Conservation (phyloP, 64 coral and sea anemone genomes). For the Montipora cactus region DNA sequence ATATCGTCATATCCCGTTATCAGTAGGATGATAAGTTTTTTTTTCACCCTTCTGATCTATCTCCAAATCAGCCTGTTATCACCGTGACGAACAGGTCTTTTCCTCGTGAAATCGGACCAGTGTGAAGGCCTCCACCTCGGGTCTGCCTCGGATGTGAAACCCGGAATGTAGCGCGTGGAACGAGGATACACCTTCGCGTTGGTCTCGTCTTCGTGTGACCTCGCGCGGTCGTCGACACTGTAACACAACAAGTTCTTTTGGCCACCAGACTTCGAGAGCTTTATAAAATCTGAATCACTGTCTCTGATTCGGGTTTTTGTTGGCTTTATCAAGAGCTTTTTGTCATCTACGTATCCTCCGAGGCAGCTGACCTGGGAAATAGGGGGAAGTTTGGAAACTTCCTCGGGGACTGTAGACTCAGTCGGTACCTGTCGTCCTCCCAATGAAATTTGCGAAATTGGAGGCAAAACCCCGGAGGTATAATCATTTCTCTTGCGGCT, state of each 20-base stretch:
- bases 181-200: not conserved
- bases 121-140: slow-evolving; percentile 39
- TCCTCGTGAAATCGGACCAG: slow-evolving; percentile 31
- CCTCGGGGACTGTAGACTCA: not conserved
- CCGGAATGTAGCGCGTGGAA: slow-evolving; percentile 1
- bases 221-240: not conserved
- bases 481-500: not conserved
- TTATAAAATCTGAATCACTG: slow-evolving; percentile 63
- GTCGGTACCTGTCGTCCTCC: slow-evolving; percentile 30
- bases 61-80: slow-evolving; percentile 31
- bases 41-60: not conserved
- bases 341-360: slow-evolving; percentile 13
- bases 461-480: slow-evolving; percentile 16
- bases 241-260: slow-evolving; percentile 47
- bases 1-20: no score
- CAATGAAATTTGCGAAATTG: slow-evolving; percentile 66
- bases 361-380: slow-evolving; percentile 71
- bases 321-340: not conserved
- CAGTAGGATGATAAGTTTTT: not conserved
- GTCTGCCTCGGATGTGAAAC: slow-evolving; percentile 27
- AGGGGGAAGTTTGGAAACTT: slow-evolving; percentile 37
- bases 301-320: slow-evolving; percentile 35
- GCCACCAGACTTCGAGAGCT: slow-evolving; percentile 55
- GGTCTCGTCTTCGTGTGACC: not conserved
- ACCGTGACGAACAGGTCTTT: not conserved